Evolutionary conservation across 2,797 vertebrate genomes (phyloP), one percentile per base, ranked within the genome.

Genomic region (Allobates femoralis): DNA sequence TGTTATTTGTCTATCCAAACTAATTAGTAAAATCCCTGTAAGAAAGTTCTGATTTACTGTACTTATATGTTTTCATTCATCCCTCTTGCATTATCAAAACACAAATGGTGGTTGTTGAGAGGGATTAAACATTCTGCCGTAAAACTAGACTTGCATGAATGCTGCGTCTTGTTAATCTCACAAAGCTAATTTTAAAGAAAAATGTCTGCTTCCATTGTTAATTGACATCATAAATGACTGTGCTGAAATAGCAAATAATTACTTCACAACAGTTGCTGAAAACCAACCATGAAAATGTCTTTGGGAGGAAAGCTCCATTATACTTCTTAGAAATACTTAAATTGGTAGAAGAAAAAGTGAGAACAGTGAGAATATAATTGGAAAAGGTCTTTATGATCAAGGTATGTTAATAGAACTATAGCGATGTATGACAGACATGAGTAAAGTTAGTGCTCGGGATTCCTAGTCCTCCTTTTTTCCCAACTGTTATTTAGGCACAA

Each of bases 61-160:
- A 88, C 78, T 88, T 88, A 88, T 88, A 88, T 81, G 87, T 88
- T 88, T 88, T 88, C 87, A 88, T 88, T 88, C 87, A 88, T 88
- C 87, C 87, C 87, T 85, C 87, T 85, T 88, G 87, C 67, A 88
- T 88, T 88, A 88, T 88, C 87, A 88, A 88, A 88, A 81, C 83
- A 88, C 82, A 80, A 88, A 88, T 88, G 83, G 69, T 51, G 78
- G 87, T 79, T 88, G 84, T 80, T 77, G 87, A 85, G 78, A 77
- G 78, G 87, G 87, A 85, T 85, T 88, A 85, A 81, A 86, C 79
- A 88, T 37, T 75, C 60, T 75, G 83, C 83, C 78, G 53, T 88
- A 88, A 88, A 85, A 88, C 78, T 77, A 81, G 87, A 80, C 87
- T 81, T 88, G 77, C 87, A 88, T 88, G 78, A 88, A 88, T 81